phyloP scores from a whole-genome alignment of 2,113 vertebrate species.

The Corapipo altera region DNA sequence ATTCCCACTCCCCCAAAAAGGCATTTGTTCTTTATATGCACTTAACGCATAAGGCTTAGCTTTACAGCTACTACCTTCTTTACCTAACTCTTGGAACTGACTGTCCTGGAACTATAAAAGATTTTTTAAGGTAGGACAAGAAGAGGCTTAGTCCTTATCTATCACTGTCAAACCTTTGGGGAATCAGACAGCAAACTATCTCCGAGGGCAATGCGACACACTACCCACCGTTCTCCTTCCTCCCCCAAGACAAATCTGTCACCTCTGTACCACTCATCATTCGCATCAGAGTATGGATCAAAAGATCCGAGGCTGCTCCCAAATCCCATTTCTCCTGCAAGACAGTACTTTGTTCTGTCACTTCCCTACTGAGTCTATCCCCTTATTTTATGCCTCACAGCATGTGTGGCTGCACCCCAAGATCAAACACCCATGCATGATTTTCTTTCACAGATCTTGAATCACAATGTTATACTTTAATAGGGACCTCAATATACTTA shows the following conservation, averaged over 20 bases:
- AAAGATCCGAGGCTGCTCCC: constrained; percentile 59
- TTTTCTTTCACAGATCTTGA: constrained; percentile 71
- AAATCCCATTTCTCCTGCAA: constrained; percentile 72
- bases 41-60: neutral
- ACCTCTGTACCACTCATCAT: constrained; percentile 47
- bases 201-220: constrained; percentile 3
- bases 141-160: neutral
- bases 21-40: constrained; percentile 11
- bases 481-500: constrained; percentile 60
- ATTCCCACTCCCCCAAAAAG: neutral
- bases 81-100: constrained; percentile 5
- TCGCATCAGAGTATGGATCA: constrained; percentile 59
- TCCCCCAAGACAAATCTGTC: constrained; percentile 45
- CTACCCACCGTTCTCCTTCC: constrained; percentile 17
- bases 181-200: constrained; percentile 29
- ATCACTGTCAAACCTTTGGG: neutral
- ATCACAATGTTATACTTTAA: constrained; percentile 68
- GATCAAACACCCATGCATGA: constrained; percentile 69
- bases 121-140: neutral
- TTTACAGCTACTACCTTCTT: neutral
- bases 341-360: constrained; percentile 70
- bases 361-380: constrained; percentile 66
- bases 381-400: constrained; percentile 70
- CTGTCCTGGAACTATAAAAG: neutral
- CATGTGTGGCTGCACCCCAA: constrained; percentile 65